Evolutionary conservation across 2,888 invertebrate species (phyloP).

Genomic region (Cyclophora punctaria): DNA sequence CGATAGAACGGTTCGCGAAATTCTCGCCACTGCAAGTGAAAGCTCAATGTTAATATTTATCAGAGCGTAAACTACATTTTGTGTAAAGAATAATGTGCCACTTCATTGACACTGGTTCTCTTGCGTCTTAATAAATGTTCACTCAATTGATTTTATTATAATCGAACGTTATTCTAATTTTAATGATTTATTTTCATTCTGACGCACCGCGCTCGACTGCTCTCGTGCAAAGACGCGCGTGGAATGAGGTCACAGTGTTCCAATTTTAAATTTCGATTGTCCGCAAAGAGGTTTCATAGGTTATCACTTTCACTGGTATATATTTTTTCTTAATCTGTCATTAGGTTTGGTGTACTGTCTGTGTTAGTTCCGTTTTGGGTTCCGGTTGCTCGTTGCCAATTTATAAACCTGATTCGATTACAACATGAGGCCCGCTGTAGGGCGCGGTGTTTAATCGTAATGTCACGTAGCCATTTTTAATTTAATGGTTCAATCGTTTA

Average conservation of each 20-base stretch:
- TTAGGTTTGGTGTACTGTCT: constrained; percentile 8
- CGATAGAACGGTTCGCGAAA: constrained; percentile 39
- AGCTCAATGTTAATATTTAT: constrained; percentile 54
- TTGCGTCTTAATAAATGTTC: constrained; percentile 7
- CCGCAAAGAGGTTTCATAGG: constrained; percentile 30
- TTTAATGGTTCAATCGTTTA: constrained; percentile 3
- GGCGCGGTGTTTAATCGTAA: not conserved
- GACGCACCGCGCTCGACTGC: constrained; percentile 35
- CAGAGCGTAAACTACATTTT: constrained; percentile 51
- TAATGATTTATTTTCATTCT: constrained; percentile 52
- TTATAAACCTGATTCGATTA: constrained; percentile 11
- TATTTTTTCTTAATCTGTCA: constrained; percentile 7
- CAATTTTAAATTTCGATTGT: constrained; percentile 68
- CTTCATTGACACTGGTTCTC: constrained; percentile 32
- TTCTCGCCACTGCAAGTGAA: constrained; percentile 57
- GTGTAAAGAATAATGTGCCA: constrained; percentile 19
- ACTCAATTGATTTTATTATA: constrained; percentile 14
- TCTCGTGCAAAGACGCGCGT: constrained; percentile 46
- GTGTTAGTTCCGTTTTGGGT: constrained; percentile 26
- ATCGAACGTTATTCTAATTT: constrained; percentile 40
- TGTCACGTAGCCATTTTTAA: constrained; percentile 1
- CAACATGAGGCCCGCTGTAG: constrained; percentile 1
- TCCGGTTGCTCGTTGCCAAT: constrained; percentile 26
- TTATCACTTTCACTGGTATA: constrained; percentile 52
- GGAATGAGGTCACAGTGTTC: constrained; percentile 66